These are phyloP conservation scores for Pachyseris speciosa DNA, from an alignment of 64 coral and sea anemone species.

Conservation along the genomic window DNA sequence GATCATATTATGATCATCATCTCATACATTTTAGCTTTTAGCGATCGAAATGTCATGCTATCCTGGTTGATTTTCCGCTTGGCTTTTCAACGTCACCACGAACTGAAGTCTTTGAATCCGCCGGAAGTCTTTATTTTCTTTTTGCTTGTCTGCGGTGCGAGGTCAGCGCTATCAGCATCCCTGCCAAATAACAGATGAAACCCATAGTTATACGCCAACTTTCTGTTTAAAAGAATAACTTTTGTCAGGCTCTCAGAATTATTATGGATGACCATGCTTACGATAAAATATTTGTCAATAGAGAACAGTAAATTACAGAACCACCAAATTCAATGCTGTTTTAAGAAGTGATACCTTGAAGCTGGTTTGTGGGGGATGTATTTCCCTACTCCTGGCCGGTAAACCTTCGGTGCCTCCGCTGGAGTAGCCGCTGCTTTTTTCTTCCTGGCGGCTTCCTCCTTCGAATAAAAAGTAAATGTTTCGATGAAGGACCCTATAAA, in stretches of 20 bases:
- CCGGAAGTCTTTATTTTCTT: slow-evolving; percentile 54
- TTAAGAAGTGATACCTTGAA: slow-evolving; percentile 16
- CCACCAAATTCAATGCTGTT: too few relatives aligned
- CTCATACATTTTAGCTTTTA: neutral
- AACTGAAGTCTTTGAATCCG: slow-evolving; percentile 71
- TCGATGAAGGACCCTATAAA: too few relatives aligned
- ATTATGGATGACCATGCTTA: too few relatives aligned
- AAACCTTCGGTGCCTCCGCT: slow-evolving; percentile 60
- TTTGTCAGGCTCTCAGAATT: too few relatives aligned
- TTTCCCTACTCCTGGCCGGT: slow-evolving; percentile 83
- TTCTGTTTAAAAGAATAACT: too few relatives aligned
- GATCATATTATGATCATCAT: too few relatives aligned
- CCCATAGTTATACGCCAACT: neutral
- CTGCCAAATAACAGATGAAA: neutral
- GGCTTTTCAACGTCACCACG: slow-evolving; percentile 27
- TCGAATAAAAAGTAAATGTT: neutral
- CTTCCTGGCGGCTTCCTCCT: slow-evolving; percentile 68
- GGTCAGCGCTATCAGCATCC: slow-evolving; percentile 39
- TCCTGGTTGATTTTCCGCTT: neutral
- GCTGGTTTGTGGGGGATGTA: slow-evolving; percentile 67
- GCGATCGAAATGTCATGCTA: neutral
- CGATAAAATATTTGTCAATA: too few relatives aligned
- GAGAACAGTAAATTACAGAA: too few relatives aligned
- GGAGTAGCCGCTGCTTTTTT: slow-evolving; percentile 47
- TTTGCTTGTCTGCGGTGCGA: slow-evolving; percentile 20